Evolutionary conservation across 2,797 vertebrate species (phyloP).

Genomic region (Pitangus sulphuratus): DNA sequence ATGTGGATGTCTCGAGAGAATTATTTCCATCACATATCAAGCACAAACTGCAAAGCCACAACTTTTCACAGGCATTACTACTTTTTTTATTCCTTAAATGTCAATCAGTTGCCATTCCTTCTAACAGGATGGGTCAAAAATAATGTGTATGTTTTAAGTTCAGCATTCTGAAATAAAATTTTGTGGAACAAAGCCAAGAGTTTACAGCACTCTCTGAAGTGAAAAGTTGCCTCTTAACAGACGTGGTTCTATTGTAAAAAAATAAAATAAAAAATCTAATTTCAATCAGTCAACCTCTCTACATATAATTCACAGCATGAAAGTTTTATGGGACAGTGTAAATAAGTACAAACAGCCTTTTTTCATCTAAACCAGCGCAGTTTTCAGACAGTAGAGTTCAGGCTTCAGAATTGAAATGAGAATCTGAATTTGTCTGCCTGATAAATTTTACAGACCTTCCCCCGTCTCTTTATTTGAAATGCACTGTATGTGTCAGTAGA

Average conservation of each 20-base stretch:
- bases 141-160: background rate
- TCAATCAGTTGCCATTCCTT: background rate
- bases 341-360: background rate
- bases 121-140: background rate
- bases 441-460: background rate
- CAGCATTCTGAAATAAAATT: background rate
- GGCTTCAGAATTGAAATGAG: background rate
- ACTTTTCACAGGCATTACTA: background rate
- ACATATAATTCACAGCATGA: background rate
- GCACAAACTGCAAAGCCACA: background rate
- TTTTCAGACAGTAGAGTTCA: background rate
- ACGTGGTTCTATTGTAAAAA: background rate
- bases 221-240: background rate
- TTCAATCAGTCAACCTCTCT: background rate
- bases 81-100: background rate
- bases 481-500: background rate
- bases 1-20: background rate
- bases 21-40: background rate
- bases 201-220: background rate
- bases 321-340: background rate
- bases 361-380: background rate
- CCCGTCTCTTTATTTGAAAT: background rate
- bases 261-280: background rate
- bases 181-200: background rate
- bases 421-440: background rate